Conservation (phyloP, 2,113 vertebrate genomes). For the Bathybates hornii region DNA sequence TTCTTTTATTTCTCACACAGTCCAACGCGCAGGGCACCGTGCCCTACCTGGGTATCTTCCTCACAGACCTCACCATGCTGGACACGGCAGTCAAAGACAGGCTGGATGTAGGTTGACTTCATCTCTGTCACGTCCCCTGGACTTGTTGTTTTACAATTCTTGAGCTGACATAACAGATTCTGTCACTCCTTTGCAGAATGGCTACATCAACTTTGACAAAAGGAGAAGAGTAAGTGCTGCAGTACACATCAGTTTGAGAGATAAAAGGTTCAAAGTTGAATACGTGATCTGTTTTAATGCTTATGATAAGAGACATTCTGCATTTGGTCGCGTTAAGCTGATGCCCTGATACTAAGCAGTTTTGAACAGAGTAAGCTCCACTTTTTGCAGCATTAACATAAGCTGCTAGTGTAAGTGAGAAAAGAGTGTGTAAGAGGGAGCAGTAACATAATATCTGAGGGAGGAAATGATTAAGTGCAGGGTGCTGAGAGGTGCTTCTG, state of each 20-base stretch:
- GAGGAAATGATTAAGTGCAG: background rate
- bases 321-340: background rate
- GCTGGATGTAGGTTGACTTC: constrained; percentile 72
- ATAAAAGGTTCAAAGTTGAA: background rate
- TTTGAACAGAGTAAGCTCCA: background rate
- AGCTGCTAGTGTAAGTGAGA: background rate
- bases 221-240: constrained; percentile 77
- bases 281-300: background rate
- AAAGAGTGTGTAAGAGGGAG: background rate
- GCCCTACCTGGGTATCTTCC: constrained; percentile 88
- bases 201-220: constrained; percentile 92
- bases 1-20: constrained; percentile 8
- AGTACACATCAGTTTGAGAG: background rate
- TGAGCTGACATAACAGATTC: background rate
- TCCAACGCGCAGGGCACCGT: constrained; percentile 72
- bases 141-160: background rate
- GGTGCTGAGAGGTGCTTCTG: background rate
- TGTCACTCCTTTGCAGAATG: constrained; percentile 72
- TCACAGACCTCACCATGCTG: constrained; percentile 88
- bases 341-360: background rate
- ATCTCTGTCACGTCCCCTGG: background rate
- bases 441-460: background rate
- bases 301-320: background rate
- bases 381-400: background rate
- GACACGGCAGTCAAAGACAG: constrained; percentile 84